Conservation (phyloP, 1,140 invertebrate genomes). For the Zaprionus gabonicus region DNA sequence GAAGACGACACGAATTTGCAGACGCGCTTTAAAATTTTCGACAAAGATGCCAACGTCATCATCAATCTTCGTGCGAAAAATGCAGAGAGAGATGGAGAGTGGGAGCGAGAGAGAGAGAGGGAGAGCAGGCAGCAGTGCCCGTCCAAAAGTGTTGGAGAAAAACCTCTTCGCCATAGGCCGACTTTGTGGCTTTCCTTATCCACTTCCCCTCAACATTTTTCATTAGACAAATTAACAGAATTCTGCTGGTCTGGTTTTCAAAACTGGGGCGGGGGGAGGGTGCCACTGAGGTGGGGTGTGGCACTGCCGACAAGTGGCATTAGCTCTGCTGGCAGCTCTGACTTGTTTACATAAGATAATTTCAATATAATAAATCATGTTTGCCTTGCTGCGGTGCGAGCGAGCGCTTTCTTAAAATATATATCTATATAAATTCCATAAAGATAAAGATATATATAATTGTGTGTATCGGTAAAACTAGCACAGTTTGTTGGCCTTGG, state of each 20-base stretch:
- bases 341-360: conserved; percentile 84
- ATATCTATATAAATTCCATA: conserved; percentile 28
- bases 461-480: conserved; percentile 21
- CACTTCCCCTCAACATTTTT: conserved; percentile 49
- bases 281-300: conserved; percentile 6
- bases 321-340: conserved; percentile 75
- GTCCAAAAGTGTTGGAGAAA: conserved; percentile 51
- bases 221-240: conserved; percentile 84
- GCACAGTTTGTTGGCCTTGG: conserved; percentile 58
- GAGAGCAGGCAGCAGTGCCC: background rate
- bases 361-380: conserved; percentile 83
- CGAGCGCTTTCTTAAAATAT: conserved; percentile 51
- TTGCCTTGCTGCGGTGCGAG: conserved; percentile 24
- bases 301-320: conserved; percentile 72
- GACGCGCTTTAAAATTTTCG: conserved; percentile 68
- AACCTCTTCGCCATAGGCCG: conserved; percentile 53
- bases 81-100: conserved; percentile 1
- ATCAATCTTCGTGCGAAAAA: conserved; percentile 80
- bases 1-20: conserved; percentile 41
- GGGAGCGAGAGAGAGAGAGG: background rate
- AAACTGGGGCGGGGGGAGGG: background rate
- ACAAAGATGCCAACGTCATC: conserved; percentile 84
- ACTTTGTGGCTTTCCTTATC: conserved; percentile 40
- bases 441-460: conserved; percentile 22
- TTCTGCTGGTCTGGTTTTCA: conserved; percentile 32